Conservation (phyloP, 2,888 invertebrate genomes). For the Caenorhabditis macrosperma region DNA sequence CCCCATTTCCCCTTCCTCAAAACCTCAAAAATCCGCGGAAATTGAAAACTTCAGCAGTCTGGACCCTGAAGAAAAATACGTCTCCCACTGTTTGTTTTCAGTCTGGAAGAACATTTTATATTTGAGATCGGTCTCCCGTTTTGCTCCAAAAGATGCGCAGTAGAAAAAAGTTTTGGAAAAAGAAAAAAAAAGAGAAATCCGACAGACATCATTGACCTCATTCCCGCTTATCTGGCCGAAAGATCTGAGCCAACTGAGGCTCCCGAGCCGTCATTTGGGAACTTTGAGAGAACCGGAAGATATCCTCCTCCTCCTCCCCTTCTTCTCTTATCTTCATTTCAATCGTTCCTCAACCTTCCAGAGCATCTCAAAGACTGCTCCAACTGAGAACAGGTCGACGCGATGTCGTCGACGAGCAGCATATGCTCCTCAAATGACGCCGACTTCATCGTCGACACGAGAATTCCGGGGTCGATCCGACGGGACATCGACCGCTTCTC, state of each 20-base stretch:
- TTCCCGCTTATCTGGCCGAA: not conserved
- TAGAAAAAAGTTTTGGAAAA: not conserved
- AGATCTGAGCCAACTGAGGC: not conserved
- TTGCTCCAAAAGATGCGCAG: too few species aligned
- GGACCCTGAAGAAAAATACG: not conserved
- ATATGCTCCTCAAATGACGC: slow-evolving; percentile 69
- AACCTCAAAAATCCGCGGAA: slow-evolving; percentile 2
- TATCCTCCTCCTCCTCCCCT: not conserved
- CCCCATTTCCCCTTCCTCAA: not conserved
- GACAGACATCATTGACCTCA: not conserved
- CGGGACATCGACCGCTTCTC: slow-evolving; percentile 77
- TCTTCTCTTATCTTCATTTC: not conserved
- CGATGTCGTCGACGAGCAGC: slow-evolving; percentile 69
- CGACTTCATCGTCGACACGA: slow-evolving; percentile 63
- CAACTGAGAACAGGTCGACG: slow-evolving; percentile 26
- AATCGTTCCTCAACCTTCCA: slow-evolving; percentile 7
- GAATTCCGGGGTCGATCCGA: slow-evolving; percentile 73
- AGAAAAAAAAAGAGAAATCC: not conserved
- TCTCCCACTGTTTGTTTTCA: slow-evolving; percentile 1
- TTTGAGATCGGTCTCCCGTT: too few species aligned
- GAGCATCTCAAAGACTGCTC: slow-evolving; percentile 24
- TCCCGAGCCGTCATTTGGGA: not conserved
- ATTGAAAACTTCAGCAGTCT: not conserved
- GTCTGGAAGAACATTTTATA: not conserved
- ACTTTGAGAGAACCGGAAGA: not conserved